Percentiles rank a stretch among this genome's conserved stretches.
phyloP scores from a whole-genome alignment of 1,140 invertebrate genomes.

The Ditylenchus dipsaci region DNA sequence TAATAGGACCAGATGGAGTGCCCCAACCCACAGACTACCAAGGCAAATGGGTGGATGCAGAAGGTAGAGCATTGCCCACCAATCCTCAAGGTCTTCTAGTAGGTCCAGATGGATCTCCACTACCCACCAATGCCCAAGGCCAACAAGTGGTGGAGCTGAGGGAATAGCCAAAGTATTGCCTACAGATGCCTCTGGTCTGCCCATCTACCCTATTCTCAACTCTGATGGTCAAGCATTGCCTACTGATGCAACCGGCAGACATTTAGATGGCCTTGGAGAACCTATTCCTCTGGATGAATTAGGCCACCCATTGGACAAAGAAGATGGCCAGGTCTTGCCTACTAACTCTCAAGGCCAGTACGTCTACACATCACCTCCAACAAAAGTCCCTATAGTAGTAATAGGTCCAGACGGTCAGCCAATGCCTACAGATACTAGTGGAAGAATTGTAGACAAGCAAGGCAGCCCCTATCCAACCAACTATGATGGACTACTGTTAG shows the following conservation, averaged over 20 bases:
- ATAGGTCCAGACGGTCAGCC: conserved; percentile 37
- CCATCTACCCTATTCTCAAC: conserved; percentile 42
- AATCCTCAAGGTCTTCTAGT: conserved; percentile 19
- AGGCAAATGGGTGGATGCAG: conserved; percentile 20
- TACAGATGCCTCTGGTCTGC: conserved; percentile 45
- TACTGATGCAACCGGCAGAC: conserved; percentile 14
- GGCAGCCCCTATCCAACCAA: conserved; percentile 30
- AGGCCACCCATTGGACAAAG: conserved; percentile 20
- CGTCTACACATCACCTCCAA: conserved; percentile 3
- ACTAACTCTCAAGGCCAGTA: conserved; percentile 19
- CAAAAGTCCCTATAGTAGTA: conserved; percentile 9
- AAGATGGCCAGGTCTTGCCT: conserved; percentile 22
- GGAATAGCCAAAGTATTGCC: background rate
- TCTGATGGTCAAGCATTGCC: conserved; percentile 33
- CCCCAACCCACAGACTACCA: conserved; percentile 35
- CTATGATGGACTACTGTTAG: conserved; percentile 21
- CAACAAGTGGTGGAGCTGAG: conserved; percentile 23
- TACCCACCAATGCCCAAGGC: conserved; percentile 34
- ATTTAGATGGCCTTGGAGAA: background rate
- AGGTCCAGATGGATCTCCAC: conserved; percentile 28
- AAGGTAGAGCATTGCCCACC: conserved; percentile 22
- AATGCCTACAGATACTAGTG: conserved; percentile 31
- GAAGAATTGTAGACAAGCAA: conserved; percentile 21
- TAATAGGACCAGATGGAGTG: conserved; percentile 37
- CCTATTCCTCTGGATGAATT: conserved; percentile 6